Evolutionary conservation across 2,113 vertebrate genomes (phyloP).

Genomic region (Poecile atricapillus): DNA sequence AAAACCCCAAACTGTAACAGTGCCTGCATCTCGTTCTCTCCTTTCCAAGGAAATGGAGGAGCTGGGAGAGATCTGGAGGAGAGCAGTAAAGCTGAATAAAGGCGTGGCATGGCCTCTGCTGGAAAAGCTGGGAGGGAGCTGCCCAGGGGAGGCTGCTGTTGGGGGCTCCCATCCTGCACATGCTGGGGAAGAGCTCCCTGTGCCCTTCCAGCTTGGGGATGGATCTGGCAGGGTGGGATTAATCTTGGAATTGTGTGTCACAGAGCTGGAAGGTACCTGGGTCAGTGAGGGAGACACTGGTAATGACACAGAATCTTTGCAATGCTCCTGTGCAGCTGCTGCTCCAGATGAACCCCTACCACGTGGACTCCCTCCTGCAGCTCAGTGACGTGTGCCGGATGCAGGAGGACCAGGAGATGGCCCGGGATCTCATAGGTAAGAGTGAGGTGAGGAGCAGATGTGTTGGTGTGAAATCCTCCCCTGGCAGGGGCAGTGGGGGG

Average conservation of each 20-base stretch:
- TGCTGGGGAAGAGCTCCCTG: neutral
- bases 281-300: accelerated
- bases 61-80: neutral
- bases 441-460: neutral
- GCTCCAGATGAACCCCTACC: conserved; percentile 90
- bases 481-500: neutral
- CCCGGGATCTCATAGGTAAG: conserved; percentile 93
- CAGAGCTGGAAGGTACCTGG: neutral
- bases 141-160: neutral
- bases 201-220: accelerated
- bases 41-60: neutral
- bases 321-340: conserved; percentile 73
- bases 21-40: neutral
- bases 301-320: neutral
- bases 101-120: neutral
- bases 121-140: neutral
- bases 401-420: conserved; percentile 97
- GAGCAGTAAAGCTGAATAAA: neutral
- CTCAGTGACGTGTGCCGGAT: conserved; percentile 94
- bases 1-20: neutral
- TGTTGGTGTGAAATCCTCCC: neutral
- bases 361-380: conserved; percentile 94
- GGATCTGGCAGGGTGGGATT: neutral
- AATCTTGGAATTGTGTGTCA: accelerated
- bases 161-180: neutral